These are phyloP conservation scores for Tupiocoris notatus DNA, from an alignment of 2,888 invertebrate genomes.

Conservation along the genomic window DNA sequence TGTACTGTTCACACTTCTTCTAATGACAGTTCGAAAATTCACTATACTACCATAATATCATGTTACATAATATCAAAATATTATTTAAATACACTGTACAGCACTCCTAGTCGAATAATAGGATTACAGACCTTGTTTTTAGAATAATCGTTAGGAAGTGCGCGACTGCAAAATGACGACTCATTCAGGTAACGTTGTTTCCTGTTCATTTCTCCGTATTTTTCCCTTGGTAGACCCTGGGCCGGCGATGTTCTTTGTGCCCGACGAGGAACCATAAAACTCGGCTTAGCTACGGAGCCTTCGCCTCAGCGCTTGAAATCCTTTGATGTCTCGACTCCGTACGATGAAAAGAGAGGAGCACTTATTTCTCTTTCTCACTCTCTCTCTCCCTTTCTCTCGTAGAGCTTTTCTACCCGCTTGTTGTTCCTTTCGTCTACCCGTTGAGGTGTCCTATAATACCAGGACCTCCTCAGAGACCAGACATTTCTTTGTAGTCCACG, in stretches of 20 bases:
- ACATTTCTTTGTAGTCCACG: no score
- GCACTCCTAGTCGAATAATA: no score
- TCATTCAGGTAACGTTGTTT: not conserved
- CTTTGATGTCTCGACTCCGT: slow-evolving; percentile 15
- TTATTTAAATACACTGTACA: no score
- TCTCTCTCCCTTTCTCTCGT: not conserved
- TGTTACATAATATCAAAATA: no score
- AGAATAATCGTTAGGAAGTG: no score
- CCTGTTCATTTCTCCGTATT: no score
- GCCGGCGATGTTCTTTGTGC: slow-evolving; percentile 1
- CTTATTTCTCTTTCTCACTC: not conserved
- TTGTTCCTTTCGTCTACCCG: not conserved
- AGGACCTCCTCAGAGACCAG: not conserved
- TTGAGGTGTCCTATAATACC: not conserved
- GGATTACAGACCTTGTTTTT: no score
- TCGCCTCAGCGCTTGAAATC: slow-evolving; percentile 5
- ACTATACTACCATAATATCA: no score
- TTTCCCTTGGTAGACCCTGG: no score
- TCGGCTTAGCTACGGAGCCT: not conserved
- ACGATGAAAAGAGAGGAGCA: not conserved
- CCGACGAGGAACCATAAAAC: slow-evolving; percentile 5
- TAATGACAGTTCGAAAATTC: no score
- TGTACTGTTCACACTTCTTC: no score
- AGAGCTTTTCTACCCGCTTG: no score
- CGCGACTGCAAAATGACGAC: not conserved